A percentile compares a stretch with the other conserved stretches of the same genome.
Conservation (phyloP, 2,797 vertebrate species). For the Mareca strepera region DNA sequence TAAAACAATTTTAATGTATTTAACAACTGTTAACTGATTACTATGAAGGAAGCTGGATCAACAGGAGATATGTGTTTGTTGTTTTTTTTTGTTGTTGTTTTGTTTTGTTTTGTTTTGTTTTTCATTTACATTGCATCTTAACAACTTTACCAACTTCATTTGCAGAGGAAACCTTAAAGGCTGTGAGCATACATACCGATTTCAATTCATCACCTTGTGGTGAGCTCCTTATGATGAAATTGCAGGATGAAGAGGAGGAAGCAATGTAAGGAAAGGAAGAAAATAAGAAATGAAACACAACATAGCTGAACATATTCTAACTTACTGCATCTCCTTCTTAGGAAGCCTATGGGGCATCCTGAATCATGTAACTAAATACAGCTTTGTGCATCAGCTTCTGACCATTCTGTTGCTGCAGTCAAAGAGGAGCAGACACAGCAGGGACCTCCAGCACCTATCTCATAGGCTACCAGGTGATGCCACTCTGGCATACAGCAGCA, state of each 20-base stretch:
- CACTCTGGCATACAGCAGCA: background rate
- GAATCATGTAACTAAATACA: background rate
- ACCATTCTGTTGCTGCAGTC: background rate
- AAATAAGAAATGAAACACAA: background rate
- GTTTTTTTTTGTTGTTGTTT: no score
- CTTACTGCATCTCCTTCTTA: background rate
- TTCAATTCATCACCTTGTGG: background rate
- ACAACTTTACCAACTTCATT: background rate
- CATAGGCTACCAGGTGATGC: background rate
- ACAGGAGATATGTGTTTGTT: background rate
- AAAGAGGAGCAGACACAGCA: background rate
- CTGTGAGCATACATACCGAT: background rate
- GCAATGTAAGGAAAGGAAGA: background rate
- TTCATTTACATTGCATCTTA: background rate
- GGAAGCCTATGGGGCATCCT: background rate
- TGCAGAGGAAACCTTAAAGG: background rate
- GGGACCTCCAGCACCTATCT: background rate
- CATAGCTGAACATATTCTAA: background rate
- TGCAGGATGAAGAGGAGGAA: background rate
- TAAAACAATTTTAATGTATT: background rate
- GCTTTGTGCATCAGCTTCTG: background rate
- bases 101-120: background rate
- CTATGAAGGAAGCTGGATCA: background rate
- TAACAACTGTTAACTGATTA: background rate
- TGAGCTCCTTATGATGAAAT: background rate